A percentile compares a stretch with the other conserved stretches of the same genome.
Evolutionary conservation across 2,888 invertebrate genomes (phyloP).

Genomic region (Hydriomena furcata): DNA sequence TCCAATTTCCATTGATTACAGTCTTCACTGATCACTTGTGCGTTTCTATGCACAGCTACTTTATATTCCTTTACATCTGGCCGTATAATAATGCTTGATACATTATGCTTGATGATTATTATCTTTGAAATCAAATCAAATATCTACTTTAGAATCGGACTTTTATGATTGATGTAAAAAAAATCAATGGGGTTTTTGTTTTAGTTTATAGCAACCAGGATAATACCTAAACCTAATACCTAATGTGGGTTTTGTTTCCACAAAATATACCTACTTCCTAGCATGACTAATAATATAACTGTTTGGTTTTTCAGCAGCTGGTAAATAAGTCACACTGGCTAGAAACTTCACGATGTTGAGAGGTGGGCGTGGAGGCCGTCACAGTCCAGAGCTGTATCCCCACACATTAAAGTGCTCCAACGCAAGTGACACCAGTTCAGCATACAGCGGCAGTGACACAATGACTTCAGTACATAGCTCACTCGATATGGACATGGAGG

Average conservation of each 20-base stretch:
- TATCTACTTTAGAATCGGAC: no score
- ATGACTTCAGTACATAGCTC: slow-evolving; percentile 97
- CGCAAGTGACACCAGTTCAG: slow-evolving; percentile 97
- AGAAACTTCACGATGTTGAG: slow-evolving; percentile 82
- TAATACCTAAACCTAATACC: not conserved
- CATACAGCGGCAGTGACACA: slow-evolving; percentile 97
- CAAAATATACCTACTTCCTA: not conserved
- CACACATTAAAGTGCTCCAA: slow-evolving; percentile 90
- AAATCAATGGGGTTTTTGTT: not conserved
- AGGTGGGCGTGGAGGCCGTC: slow-evolving; percentile 83
- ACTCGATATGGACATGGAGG: slow-evolving; percentile 90
- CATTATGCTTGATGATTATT: no score
- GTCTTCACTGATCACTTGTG: slow-evolving; percentile 5
- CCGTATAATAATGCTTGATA: no score
- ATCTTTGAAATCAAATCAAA: no score
- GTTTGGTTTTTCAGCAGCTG: slow-evolving; percentile 65
- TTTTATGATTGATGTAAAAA: no score
- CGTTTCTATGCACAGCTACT: slow-evolving; percentile 11
- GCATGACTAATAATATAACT: not conserved
- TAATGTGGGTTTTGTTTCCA: not conserved
- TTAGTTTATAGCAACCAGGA: not conserved
- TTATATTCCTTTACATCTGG: not conserved
- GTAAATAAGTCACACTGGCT: slow-evolving; percentile 54
- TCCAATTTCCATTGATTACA: slow-evolving; percentile 37
- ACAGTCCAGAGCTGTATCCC: slow-evolving; percentile 91